Evolutionary conservation across 2,797 vertebrate species (phyloP).

Genomic region (Halcyon chelicuti): DNA sequence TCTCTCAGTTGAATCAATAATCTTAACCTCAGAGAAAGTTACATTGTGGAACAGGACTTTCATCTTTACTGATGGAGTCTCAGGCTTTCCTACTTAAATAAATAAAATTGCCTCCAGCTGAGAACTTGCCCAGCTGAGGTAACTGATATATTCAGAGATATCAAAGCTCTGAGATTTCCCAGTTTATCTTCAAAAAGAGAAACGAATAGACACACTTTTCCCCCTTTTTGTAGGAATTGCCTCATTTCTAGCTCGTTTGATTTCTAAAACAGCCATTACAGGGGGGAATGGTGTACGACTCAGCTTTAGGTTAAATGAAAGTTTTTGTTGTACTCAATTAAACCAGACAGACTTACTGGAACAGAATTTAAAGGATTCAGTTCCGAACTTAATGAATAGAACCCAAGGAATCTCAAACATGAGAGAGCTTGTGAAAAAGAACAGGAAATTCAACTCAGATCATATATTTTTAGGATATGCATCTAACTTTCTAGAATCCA

Average conservation of each 20-base stretch:
- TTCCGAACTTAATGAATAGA: background rate
- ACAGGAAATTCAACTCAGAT: background rate
- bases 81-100: background rate
- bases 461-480: background rate
- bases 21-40: background rate
- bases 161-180: background rate
- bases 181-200: background rate
- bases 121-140: background rate
- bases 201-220: background rate
- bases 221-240: background rate
- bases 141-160: background rate
- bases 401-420: background rate
- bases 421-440: background rate
- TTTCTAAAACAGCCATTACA: background rate
- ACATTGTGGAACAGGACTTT: background rate
- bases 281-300: fast-evolving
- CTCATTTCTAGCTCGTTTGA: background rate
- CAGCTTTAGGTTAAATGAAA: background rate
- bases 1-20: background rate
- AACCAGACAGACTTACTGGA: background rate
- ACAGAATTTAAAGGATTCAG: background rate
- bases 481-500: background rate
- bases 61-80: background rate
- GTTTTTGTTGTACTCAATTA: background rate
- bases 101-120: background rate